Evolutionary conservation across 2,888 invertebrate genomes (phyloP).

Genomic region (Cephus rjabovi): DNA sequence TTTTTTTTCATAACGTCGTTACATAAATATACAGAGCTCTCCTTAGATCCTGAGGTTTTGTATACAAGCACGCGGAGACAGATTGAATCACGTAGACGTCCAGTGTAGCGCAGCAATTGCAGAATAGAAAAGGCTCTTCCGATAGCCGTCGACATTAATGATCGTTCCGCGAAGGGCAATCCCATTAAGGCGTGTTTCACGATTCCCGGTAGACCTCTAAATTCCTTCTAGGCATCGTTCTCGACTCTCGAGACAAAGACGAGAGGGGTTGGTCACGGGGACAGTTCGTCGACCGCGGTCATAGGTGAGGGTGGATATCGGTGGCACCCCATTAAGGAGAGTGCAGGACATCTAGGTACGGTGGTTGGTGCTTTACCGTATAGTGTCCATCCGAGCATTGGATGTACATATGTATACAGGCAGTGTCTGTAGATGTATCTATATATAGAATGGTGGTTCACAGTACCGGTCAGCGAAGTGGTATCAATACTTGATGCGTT

Average conservation of each 20-base stretch:
- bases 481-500: conserved; percentile 57
- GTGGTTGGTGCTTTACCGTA: conserved; percentile 21
- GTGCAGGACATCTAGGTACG: conserved; percentile 53
- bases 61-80: not conserved
- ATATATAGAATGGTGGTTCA: not conserved
- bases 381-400: conserved; percentile 6
- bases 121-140: not conserved
- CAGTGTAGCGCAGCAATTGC: not conserved
- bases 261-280: conserved; percentile 25
- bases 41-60: not conserved
- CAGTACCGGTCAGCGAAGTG: conserved; percentile 45
- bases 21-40: not conserved
- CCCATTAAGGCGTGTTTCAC: conserved; percentile 50
- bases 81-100: not conserved
- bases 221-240: conserved; percentile 41
- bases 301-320: conserved; percentile 45
- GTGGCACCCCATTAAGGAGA: conserved; percentile 61
- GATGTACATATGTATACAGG: conserved; percentile 6
- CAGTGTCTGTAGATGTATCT: conserved; percentile 8
- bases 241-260: conserved; percentile 32
- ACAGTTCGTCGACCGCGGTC: conserved; percentile 15
- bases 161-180: conserved; percentile 50
- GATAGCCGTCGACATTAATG: conserved; percentile 41
- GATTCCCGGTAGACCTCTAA: conserved; percentile 52
- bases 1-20: not conserved